Conservation (phyloP, 1,140 invertebrate genomes). For the Drosophila insularis region DNA sequence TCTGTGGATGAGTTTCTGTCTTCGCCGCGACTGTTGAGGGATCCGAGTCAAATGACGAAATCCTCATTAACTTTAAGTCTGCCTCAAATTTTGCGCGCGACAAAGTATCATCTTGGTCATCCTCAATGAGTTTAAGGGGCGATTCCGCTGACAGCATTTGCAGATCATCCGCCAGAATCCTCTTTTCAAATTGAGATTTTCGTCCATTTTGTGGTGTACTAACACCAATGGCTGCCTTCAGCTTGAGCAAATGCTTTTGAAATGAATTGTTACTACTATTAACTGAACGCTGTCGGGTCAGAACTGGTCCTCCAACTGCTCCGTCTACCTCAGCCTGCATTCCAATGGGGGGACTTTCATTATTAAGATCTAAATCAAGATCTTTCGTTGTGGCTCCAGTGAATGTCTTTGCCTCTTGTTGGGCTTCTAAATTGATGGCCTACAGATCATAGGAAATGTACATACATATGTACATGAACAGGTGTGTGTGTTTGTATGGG, state of each 20-base stretch:
- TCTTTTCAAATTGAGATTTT: slow-evolving; percentile 26
- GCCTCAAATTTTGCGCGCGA: slow-evolving; percentile 48
- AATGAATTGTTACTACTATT: slow-evolving; percentile 32
- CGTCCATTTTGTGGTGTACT: slow-evolving; percentile 31
- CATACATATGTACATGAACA: slow-evolving; percentile 25
- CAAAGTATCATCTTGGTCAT: slow-evolving; percentile 33
- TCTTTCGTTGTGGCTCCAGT: not conserved
- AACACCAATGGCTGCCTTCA: slow-evolving; percentile 34
- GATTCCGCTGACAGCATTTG: slow-evolving; percentile 65
- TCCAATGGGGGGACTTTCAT: slow-evolving; percentile 53
- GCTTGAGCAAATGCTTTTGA: slow-evolving; percentile 55
- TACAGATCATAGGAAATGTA: not conserved
- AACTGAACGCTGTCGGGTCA: not conserved
- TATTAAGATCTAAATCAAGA: slow-evolving; percentile 21
- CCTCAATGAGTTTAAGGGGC: slow-evolving; percentile 55
- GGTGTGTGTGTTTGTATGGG: not conserved
- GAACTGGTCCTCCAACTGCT: not conserved
- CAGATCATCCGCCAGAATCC: slow-evolving; percentile 40
- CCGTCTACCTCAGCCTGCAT: slow-evolving; percentile 25
- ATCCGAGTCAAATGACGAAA: slow-evolving; percentile 33
- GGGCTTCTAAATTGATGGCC: not conserved
- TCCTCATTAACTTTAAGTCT: slow-evolving; percentile 56
- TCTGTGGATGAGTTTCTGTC: not conserved
- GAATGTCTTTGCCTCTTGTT: not conserved
- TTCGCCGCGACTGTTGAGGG: not conserved